Evolutionary conservation across 2,797 vertebrate species (phyloP), one percentile per base, ranked within the genome.

Genomic region (Poecilia picta): DNA sequence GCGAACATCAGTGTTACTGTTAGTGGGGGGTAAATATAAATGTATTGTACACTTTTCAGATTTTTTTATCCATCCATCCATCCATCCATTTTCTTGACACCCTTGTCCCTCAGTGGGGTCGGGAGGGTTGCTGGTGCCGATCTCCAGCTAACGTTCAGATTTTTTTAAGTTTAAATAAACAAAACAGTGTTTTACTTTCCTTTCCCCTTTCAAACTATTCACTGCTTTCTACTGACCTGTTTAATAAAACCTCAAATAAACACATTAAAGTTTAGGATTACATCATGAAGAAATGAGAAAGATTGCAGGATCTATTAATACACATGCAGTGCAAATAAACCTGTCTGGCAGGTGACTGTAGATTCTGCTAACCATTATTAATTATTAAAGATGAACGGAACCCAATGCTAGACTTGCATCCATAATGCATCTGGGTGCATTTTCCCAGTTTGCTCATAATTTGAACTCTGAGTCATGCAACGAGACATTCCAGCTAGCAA

Each of bases 381-480:
- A 96, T 94, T 87, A 94, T 95, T 94, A 87, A 96, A 71, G 78
- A 91, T 81, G 77, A 80, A 81, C 74, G 94, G 93, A 96, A 96
- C 89, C 64, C 77, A 88, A 94, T 8, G 66, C 91, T 72, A 53
- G 77, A 74, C 80, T 81, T 75, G 88, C 91, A 95, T 96, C 89
- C 88, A 96, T 96, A 93, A 96, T 96, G 87, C 80, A 96, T 90
- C 51, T 72, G 51, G 82, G 78, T 87, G 86, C 85, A 45, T 92
- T 94, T 87, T 83, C 82, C 74, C 80, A 49, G 80, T 85, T 85
- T 88, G 87, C 81, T 82, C 78, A 81, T 23, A 43, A 75, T 90
- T 78, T 33, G 53, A 93, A 83, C 47, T 73, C 75, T 75, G 71
- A 85, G 73, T 83, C 80, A 78, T 47, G 73, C 71, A 78, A 41